These are phyloP conservation scores for Dicycla oo DNA, from an alignment of 2,888 invertebrate species.

Conservation along the genomic window DNA sequence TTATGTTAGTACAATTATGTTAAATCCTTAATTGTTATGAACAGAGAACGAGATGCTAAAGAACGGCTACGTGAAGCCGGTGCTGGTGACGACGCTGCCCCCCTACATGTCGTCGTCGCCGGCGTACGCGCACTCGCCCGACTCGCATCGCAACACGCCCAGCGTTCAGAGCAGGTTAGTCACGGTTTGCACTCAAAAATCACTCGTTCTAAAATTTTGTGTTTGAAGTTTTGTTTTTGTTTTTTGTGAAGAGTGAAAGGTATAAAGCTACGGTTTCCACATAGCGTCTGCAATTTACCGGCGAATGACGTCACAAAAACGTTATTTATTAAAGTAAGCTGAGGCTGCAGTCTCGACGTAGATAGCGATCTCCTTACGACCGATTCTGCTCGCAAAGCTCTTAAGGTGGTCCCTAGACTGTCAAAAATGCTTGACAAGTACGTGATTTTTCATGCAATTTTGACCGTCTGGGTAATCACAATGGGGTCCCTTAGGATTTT, in stretches of 20 bases:
- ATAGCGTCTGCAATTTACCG: neutral
- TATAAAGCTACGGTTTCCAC: neutral
- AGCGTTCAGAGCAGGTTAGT: conserved; percentile 94
- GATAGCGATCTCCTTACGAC: too few species aligned
- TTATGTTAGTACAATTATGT: neutral
- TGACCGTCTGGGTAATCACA: too few species aligned
- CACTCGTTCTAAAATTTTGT: neutral
- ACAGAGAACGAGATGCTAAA: conserved; percentile 89
- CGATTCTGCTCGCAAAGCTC: too few species aligned
- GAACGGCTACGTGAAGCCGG: conserved; percentile 96
- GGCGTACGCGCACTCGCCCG: conserved; percentile 92
- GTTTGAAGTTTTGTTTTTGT: too few species aligned
- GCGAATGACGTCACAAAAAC: neutral
- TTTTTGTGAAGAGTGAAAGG: neutral
- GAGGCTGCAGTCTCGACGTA: too few species aligned
- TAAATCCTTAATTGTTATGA: neutral
- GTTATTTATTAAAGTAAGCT: too few species aligned
- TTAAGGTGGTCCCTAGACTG: too few species aligned
- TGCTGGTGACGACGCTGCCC: conserved; percentile 95
- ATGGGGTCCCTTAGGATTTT: too few species aligned
- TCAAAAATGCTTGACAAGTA: too few species aligned
- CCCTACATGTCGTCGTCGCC: conserved; percentile 93
- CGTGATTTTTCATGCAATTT: too few species aligned
- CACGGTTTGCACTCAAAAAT: neutral
- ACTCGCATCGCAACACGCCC: conserved; percentile 93